A percentile compares a stretch with the other conserved stretches of the same genome.
These are phyloP conservation scores for Gymnocephalus cernua DNA, from an alignment of 2,113 vertebrate species.

Conservation along the genomic window DNA sequence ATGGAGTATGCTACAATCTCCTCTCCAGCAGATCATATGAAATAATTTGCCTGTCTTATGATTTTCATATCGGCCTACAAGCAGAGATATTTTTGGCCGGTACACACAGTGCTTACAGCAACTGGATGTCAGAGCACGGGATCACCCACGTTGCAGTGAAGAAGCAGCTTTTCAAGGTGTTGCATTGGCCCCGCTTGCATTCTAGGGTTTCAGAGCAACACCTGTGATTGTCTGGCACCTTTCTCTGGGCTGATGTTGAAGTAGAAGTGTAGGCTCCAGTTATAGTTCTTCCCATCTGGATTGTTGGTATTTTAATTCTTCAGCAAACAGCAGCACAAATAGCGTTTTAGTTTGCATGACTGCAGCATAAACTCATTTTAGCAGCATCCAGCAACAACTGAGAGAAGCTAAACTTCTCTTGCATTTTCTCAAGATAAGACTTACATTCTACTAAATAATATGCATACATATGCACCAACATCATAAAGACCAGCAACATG, in stretches of 20 bases:
- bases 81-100: not conserved
- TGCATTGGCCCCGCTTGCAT: constrained; percentile 9
- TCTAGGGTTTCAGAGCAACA: constrained; percentile 34
- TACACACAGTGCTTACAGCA: not conserved
- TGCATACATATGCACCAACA: not conserved
- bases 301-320: constrained; percentile 9
- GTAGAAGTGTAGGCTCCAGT: constrained; percentile 14
- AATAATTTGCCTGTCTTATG: constrained; percentile 33
- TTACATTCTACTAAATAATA: constrained; percentile 2
- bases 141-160: constrained; percentile 27
- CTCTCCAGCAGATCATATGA: constrained; percentile 31
- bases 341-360: not conserved
- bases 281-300: constrained; percentile 22
- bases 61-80: constrained; percentile 2
- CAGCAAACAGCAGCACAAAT: not conserved
- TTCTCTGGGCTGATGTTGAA: not conserved
- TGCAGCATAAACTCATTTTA: constrained; percentile 12
- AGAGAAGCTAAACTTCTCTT: constrained; percentile 2
- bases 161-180: constrained; percentile 32
- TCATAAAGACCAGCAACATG: not conserved
- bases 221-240: constrained; percentile 25
- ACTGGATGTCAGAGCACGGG: not conserved
- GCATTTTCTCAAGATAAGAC: constrained; percentile 26
- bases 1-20: constrained; percentile 1
- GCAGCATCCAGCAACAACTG: constrained; percentile 10